These are phyloP conservation scores for Holothuria leucospilota DNA, from an alignment of 53 echinoderm and acorn worm genomes.

Conservation along the genomic window DNA sequence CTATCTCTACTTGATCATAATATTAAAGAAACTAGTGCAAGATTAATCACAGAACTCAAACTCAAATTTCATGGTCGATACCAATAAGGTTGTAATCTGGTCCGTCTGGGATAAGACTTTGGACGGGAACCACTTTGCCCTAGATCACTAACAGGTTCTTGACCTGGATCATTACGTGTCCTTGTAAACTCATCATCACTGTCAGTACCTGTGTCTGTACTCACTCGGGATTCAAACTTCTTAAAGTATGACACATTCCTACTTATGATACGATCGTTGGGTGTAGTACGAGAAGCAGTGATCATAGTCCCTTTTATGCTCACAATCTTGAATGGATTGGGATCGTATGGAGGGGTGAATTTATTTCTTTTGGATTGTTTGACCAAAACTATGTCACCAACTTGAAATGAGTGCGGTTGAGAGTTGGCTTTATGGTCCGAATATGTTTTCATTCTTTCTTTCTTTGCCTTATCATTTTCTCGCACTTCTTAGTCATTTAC, in stretches of 20 bases:
- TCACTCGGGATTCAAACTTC: neutral
- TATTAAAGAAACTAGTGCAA: neutral
- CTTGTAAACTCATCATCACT: neutral
- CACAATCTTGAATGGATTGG: neutral
- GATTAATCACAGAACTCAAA: neutral
- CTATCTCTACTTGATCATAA: neutral
- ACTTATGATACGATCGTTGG: neutral
- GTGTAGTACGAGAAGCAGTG: neutral
- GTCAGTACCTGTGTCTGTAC: neutral
- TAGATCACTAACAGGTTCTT: neutral
- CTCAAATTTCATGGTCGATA: conserved; percentile 1
- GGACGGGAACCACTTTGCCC: conserved; percentile 5
- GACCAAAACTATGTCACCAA: neutral
- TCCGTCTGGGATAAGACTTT: conserved; percentile 1
- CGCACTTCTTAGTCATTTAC: neutral
- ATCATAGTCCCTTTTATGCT: neutral
- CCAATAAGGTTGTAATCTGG: conserved; percentile 5
- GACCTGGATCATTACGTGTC: neutral
- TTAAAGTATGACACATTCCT: neutral
- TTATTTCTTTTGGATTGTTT: conserved; percentile 5
- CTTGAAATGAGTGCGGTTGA: neutral
- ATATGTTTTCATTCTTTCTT: neutral
- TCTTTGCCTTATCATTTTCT: conserved; percentile 3
- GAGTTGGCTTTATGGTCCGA: neutral
- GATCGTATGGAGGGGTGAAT: conserved; percentile 11